A percentile compares a stretch with the other conserved stretches of the same genome.
Conservation (phyloP, 64 coral and sea anemone species). For the Pachyseris speciosa region DNA sequence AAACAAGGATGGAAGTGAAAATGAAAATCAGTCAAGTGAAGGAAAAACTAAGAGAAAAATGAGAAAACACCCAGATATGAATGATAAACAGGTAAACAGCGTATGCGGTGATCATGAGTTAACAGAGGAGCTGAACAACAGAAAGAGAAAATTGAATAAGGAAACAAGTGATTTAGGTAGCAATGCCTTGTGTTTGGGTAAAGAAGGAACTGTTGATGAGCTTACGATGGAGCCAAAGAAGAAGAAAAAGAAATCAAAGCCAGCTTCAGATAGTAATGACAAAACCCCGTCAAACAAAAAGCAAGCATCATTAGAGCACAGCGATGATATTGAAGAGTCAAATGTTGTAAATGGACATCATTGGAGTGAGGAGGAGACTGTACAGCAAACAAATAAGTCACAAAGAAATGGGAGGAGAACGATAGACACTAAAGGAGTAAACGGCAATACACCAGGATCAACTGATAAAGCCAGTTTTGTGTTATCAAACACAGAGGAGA, state of each 20-base stretch:
- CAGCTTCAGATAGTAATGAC: not conserved
- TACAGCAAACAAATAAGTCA: not conserved
- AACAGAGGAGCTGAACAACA: not conserved
- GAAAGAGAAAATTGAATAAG: slow-evolving; percentile 3
- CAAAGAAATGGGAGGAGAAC: not conserved
- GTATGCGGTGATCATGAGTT: not conserved
- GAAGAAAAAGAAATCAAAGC: slow-evolving; percentile 43
- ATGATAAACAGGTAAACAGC: not conserved
- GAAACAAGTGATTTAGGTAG: not conserved
- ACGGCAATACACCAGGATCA: not conserved
- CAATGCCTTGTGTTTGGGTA: not conserved
- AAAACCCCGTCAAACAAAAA: slow-evolving; percentile 17
- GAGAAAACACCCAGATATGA: not conserved
- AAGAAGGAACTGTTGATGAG: not conserved
- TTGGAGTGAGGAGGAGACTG: not conserved
- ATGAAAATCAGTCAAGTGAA: not conserved
- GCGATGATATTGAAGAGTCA: not conserved
- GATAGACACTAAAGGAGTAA: not conserved
- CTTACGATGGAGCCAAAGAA: not conserved
- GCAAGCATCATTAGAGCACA: not conserved
- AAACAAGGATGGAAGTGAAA: not conserved
- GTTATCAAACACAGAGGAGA: not conserved
- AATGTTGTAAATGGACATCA: not conserved
- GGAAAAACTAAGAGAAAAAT: slow-evolving; percentile 5
- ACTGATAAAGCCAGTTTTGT: not conserved